Percentiles rank a stretch among this genome's conserved stretches.
These are phyloP conservation scores for Leucania comma DNA, from an alignment of 2,888 invertebrate genomes.

Conservation along the genomic window DNA sequence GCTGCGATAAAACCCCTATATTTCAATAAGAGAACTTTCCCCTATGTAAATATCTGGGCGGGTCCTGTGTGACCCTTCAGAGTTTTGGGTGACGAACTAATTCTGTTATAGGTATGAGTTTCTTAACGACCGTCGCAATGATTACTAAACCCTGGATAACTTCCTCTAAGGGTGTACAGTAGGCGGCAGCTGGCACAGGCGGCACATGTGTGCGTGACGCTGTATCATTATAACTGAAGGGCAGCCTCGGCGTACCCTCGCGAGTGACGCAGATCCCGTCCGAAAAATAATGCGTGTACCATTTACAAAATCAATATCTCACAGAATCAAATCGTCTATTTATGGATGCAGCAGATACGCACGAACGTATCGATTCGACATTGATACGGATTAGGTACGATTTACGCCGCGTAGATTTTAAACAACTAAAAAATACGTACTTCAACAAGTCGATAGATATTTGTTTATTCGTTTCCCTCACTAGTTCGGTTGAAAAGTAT, in stretches of 20 bases:
- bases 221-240: constrained; percentile 74
- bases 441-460: constrained; percentile 1
- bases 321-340: constrained; percentile 47
- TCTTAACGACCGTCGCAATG: constrained; percentile 44
- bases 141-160: constrained; percentile 59
- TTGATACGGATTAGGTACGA: constrained; percentile 31
- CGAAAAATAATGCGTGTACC: constrained; percentile 50
- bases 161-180: constrained; percentile 38
- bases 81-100: constrained; percentile 54
- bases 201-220: constrained; percentile 70
- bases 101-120: constrained; percentile 54
- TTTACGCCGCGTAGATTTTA: constrained; percentile 13
- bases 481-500: constrained; percentile 19
- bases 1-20: constrained; percentile 27
- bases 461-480: constrained; percentile 20
- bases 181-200: constrained; percentile 37
- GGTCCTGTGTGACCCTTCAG: constrained; percentile 39
- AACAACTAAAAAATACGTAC: constrained; percentile 11
- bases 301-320: constrained; percentile 46
- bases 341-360: constrained; percentile 51
- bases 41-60: constrained; percentile 44
- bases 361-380: constrained; percentile 37
- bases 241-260: constrained; percentile 69
- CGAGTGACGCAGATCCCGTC: constrained; percentile 73
- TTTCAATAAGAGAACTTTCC: constrained; percentile 52